Evolutionary conservation across 1,140 invertebrate genomes (phyloP).

Genomic region (Trinorchestia longiramus): DNA sequence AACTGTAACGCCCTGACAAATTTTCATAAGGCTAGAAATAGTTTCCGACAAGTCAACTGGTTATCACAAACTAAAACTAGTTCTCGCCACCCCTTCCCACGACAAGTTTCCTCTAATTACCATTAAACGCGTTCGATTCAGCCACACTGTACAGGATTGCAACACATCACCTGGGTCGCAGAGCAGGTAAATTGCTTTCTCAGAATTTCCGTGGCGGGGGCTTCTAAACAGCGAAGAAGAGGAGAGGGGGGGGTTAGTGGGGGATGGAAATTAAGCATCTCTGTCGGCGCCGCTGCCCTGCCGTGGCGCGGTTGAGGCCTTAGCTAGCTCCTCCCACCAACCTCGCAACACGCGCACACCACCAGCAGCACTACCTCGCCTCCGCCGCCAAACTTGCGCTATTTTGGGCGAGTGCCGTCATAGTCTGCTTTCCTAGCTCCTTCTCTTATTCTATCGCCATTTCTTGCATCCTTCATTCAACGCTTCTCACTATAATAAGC

Average conservation of each 20-base stretch:
- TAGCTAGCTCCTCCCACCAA: not conserved
- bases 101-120: not conserved
- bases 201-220: not conserved
- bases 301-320: not conserved
- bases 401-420: slow-evolving; percentile 44
- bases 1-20: too few species aligned
- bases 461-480: not conserved
- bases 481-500: not conserved
- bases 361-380: not conserved
- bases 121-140: not conserved
- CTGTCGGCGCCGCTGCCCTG: not conserved
- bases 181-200: not conserved
- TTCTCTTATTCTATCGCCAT: not conserved
- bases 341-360: not conserved
- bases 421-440: not conserved
- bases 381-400: slow-evolving; percentile 41
- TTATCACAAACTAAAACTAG: too few species aligned
- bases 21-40: too few species aligned
- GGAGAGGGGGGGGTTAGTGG: too few species aligned
- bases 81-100: too few species aligned
- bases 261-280: not conserved
- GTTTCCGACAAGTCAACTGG: too few species aligned
- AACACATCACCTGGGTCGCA: not conserved
- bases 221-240: not conserved
- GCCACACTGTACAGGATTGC: not conserved